These are phyloP conservation scores for Papilio elwesi DNA, from an alignment of 2,888 invertebrate species.

Conservation along the genomic window DNA sequence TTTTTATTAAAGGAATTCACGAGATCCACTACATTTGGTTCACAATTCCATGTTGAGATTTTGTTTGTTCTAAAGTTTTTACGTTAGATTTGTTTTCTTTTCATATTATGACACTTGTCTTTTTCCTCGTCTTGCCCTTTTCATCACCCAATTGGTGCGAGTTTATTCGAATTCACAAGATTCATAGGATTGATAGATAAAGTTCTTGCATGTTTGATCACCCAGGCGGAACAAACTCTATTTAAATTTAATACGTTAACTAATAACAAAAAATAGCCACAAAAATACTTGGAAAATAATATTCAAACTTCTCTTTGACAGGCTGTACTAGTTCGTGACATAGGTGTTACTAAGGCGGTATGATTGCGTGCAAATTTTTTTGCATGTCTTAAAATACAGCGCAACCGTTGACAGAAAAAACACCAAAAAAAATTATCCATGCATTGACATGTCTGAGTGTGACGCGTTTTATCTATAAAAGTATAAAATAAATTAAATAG, in stretches of 20 bases:
- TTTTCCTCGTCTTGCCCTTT: too few relatives aligned
- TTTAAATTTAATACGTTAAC: neutral
- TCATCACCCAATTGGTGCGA: neutral
- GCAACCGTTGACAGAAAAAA: constrained; percentile 5
- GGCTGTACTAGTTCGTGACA: constrained; percentile 17
- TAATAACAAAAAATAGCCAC: neutral
- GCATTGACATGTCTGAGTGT: too few relatives aligned
- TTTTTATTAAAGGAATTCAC: constrained; percentile 34
- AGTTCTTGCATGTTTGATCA: neutral
- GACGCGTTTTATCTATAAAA: too few relatives aligned
- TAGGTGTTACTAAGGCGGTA: constrained; percentile 2
- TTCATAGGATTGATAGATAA: neutral
- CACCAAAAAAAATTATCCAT: neutral
- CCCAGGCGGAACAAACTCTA: neutral
- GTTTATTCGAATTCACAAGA: neutral
- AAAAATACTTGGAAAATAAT: constrained; percentile 2
- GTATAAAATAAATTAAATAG: too few relatives aligned
- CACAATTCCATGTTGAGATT: constrained; percentile 1
- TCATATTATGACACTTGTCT: too few relatives aligned
- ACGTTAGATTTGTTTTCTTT: too few relatives aligned
- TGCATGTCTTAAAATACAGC: neutral
- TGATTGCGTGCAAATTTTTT: constrained; percentile 5
- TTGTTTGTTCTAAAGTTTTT: neutral
- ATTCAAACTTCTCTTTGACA: constrained; percentile 1
- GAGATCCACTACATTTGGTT: constrained; percentile 1